These are phyloP conservation scores for Halyomorpha halys DNA, from an alignment of 1,140 invertebrate species.

Conservation along the genomic window DNA sequence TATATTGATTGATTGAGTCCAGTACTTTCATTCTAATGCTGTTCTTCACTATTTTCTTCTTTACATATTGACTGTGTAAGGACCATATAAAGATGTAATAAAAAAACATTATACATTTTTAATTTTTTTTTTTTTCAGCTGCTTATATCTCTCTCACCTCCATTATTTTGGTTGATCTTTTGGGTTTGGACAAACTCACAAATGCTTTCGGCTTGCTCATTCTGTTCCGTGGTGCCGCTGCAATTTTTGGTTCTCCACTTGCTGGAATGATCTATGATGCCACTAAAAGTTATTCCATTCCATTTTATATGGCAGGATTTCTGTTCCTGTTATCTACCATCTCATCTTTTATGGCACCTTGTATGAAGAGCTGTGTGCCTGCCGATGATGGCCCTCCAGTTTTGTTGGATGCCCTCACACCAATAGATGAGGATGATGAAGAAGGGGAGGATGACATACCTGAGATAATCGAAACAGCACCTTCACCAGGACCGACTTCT, in stretches of 20 bases:
- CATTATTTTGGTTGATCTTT: slow-evolving; percentile 90
- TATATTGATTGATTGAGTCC: too few species aligned
- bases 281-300: slow-evolving; percentile 71
- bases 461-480: slow-evolving; percentile 52
- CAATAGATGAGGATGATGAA: slow-evolving; percentile 68
- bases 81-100: too few species aligned
- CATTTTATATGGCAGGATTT: slow-evolving; percentile 84
- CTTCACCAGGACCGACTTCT: slow-evolving; percentile 40
- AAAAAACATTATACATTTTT: neutral
- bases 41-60: too few species aligned
- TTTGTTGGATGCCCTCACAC: slow-evolving; percentile 58
- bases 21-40: too few species aligned
- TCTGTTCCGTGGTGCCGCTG: slow-evolving; percentile 84
- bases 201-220: slow-evolving; percentile 94
- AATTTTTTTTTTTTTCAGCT: slow-evolving; percentile 52
- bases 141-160: slow-evolving; percentile 96
- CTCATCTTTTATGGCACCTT: slow-evolving; percentile 73
- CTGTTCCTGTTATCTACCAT: slow-evolving; percentile 77
- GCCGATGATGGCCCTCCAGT: slow-evolving; percentile 41
- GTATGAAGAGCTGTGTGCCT: slow-evolving; percentile 51
- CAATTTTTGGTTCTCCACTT: slow-evolving; percentile 71
- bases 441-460: slow-evolving; percentile 47
- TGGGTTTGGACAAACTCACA: slow-evolving; percentile 90
- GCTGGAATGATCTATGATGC: slow-evolving; percentile 80
- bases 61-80: too few species aligned